Evolutionary conservation across 2,113 vertebrate genomes (phyloP).

Genomic region (Anser cygnoides): DNA sequence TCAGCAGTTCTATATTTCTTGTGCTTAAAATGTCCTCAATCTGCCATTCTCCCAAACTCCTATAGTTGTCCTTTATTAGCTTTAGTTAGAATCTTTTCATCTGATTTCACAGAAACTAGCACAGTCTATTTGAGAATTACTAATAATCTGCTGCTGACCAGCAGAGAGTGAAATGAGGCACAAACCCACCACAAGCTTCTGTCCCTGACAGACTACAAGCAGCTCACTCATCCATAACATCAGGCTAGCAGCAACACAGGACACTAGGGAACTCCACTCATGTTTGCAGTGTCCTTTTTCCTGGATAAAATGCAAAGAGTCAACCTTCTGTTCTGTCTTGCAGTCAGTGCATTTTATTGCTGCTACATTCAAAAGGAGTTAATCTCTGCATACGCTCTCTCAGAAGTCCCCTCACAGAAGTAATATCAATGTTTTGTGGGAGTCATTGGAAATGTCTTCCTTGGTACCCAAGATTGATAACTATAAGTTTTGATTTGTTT

Average conservation of each 20-base stretch:
- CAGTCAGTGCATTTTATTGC: neutral
- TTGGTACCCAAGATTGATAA: neutral
- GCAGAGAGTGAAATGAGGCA: neutral
- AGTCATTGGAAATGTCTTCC: neutral
- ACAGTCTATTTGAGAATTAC: neutral
- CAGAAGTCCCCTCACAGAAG: neutral
- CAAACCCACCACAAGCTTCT: neutral
- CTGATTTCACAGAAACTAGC: neutral
- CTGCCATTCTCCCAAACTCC: neutral
- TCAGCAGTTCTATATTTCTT: neutral
- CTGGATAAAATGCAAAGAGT: neutral
- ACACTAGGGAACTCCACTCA: neutral
- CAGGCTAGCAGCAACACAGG: neutral
- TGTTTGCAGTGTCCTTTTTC: neutral
- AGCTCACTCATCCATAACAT: neutral
- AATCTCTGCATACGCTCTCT: neutral
- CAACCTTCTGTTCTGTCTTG: neutral
- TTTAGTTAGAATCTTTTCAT: neutral
- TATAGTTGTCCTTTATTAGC: neutral
- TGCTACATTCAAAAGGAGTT: neutral
- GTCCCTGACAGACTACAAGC: rapidly evolving
- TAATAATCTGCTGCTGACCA: neutral
- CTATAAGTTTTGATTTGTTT: neutral
- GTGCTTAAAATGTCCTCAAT: neutral
- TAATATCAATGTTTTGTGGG: neutral